Percentiles rank a stretch among this genome's conserved stretches.
Evolutionary conservation across 2,113 vertebrate genomes (phyloP).

Genomic region (Apistogramma diplotaenia): DNA sequence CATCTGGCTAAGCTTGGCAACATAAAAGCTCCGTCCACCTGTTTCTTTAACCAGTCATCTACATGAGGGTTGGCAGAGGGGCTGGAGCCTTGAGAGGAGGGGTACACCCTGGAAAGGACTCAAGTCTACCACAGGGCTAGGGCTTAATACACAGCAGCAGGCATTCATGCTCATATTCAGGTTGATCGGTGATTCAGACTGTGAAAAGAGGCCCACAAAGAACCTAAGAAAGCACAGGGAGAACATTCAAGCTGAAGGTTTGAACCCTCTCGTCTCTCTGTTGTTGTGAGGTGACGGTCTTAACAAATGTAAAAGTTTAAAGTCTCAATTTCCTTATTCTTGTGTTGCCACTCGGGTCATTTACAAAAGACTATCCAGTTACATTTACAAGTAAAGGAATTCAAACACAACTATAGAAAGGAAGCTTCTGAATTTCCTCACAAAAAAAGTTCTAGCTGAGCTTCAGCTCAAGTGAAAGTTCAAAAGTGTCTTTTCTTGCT

Average conservation of each 20-base stretch:
- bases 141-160: neutral
- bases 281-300: neutral
- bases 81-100: fast-evolving
- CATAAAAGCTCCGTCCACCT: neutral
- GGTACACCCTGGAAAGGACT: neutral
- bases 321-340: neutral
- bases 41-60: neutral
- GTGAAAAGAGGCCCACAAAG: too few relatives aligned
- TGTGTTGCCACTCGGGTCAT: neutral
- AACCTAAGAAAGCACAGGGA: neutral
- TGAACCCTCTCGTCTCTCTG: neutral
- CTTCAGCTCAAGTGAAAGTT: slow-evolving; percentile 17
- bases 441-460: neutral
- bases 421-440: neutral
- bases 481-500: neutral
- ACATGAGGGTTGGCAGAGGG: neutral
- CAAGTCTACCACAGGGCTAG: neutral
- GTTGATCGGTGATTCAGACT: neutral
- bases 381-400: neutral
- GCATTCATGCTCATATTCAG: neutral
- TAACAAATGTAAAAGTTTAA: neutral
- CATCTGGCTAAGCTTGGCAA: neutral
- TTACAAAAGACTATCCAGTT: neutral
- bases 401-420: neutral
- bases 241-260: neutral